A percentile compares a stretch with the other conserved stretches of the same genome.
Conservation (phyloP, 2,113 vertebrate species). For the Cephalopterus ornatus region DNA sequence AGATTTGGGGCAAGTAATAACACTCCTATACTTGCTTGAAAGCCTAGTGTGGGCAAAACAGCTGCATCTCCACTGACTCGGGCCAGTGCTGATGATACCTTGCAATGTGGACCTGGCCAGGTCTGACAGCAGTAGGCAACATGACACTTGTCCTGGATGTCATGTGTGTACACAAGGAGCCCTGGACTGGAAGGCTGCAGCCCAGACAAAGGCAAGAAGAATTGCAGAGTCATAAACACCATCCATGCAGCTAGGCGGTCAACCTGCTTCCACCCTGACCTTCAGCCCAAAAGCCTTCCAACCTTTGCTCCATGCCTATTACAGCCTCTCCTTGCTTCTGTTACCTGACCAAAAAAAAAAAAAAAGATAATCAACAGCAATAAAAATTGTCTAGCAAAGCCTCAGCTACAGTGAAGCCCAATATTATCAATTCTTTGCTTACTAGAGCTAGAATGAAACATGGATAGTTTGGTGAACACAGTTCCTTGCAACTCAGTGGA, state of each 20-base stretch:
- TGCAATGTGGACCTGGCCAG: rapidly evolving
- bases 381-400: background rate
- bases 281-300: background rate
- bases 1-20: background rate
- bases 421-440: background rate
- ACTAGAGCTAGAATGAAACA: background rate
- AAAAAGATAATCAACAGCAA: background rate
- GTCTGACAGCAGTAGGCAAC: background rate
- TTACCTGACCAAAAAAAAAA: background rate
- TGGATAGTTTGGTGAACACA: rapidly evolving
- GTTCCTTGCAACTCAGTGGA: background rate
- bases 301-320: background rate
- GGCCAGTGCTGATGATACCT: background rate
- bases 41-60: background rate
- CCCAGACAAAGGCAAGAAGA: background rate
- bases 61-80: background rate
- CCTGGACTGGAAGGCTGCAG: background rate
- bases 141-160: background rate
- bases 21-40: background rate
- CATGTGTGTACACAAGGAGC: background rate
- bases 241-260: background rate
- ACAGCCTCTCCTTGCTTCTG: background rate
- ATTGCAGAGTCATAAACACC: background rate
- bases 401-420: background rate
- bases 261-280: background rate